Base-by-base conservation (phyloP, 2,888 invertebrate species). In the Agriopis leucophaearia region DNA sequence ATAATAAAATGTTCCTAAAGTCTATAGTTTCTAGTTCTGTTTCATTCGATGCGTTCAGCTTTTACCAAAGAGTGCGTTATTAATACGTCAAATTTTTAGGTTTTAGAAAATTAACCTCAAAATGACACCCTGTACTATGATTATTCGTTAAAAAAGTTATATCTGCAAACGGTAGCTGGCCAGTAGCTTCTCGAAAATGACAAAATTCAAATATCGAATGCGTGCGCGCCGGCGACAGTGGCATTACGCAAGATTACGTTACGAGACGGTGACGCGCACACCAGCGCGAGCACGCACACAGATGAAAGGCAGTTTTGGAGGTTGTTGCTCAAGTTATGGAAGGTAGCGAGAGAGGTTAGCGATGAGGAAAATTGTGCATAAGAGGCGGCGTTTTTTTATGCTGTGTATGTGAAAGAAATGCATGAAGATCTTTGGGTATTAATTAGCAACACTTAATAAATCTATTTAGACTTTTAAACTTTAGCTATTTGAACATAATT, bases 231-330 rank as follows among this genome's bases (percentile, higher is more conserved):
- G 68, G 74, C 82, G 83, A 82, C 81, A 81, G 59, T 64, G 52
- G 74, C 78, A 84, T 90, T 90, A 86, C 90, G 90, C 90, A 90
- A 91, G 77, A 82, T 84, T 82, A 82, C 79, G 87, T 89, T 88
- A 85, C 88, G 85, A 80, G 68, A 60, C 56, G 48, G 65, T 50
- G 55, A 50, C 61, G 73, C 79, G 75, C 78, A 72, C 80, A 71
- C 80, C 74, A 77, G 70, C 79, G 71, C 77, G 72, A 81, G 78
- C 81, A 78, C 79, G 77, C 81, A 80, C 81, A 74, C 79, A 78
- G 76, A 81, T 81, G 82, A 79, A 80, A 79, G 82, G 72, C 75
- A 79, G 78, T 83, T 86, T 87, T 81, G 82, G 83, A 78, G 80
- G 80, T 79, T 72, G 50, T 35, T 57, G 78, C 45, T 16, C 57